Conservation (phyloP, 64 coral and sea anemone genomes). For the Actinia tenebrosa region DNA sequence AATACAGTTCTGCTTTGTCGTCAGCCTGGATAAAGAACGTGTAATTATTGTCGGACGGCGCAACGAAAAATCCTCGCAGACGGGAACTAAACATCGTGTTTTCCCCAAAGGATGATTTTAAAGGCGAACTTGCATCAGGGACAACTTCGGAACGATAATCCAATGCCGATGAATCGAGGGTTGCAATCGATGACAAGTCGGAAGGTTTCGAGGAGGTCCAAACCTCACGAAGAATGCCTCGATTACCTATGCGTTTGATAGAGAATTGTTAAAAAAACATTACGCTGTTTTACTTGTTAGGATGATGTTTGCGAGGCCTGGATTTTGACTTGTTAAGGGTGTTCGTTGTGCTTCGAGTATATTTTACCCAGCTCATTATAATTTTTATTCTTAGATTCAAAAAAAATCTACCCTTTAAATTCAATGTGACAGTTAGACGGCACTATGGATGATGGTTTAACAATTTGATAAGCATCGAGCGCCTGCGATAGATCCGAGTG, state of each 20-base stretch:
- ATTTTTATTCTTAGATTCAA: no score
- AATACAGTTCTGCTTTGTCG: constrained; percentile 47
- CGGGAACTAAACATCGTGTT: constrained; percentile 44
- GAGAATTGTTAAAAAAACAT: no score
- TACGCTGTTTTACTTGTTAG: no score
- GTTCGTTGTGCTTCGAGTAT: no score
- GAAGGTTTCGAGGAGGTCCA: constrained; percentile 42
- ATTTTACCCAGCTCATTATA: no score
- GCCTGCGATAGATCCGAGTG: no score
- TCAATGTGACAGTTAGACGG: no score
- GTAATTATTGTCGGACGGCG: constrained; percentile 70
- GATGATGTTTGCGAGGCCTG: no score
- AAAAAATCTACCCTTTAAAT: no score
- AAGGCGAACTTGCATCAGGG: constrained; percentile 28
- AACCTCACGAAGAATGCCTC: constrained; percentile 59
- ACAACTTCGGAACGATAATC: constrained; percentile 53
- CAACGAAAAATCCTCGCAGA: constrained; percentile 54
- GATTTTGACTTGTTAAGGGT: no score
- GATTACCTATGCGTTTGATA: constrained; percentile 14
- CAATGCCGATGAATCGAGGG: constrained; percentile 2
- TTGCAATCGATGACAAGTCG: constrained; percentile 31
- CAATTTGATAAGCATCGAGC: no score
- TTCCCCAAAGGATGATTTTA: constrained; percentile 39
- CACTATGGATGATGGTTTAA: no score
- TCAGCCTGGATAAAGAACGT: constrained; percentile 53